Percentiles rank a stretch among this genome's conserved stretches.
Conservation (phyloP, 2,113 vertebrate species). For the Tringa solitaria region DNA sequence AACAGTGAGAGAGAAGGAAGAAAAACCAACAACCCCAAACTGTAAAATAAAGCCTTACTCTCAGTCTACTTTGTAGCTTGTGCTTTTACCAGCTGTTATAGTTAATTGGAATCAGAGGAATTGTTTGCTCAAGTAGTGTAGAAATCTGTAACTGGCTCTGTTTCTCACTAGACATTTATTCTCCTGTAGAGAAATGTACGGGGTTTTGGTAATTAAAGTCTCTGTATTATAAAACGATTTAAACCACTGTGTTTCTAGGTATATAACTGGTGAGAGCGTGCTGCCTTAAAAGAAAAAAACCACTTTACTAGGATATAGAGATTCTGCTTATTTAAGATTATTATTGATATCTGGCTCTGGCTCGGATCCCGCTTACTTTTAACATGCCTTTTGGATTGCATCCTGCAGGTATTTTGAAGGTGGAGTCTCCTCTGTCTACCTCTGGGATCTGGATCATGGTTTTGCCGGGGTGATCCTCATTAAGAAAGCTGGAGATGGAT, state of each 20-base stretch:
- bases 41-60: not conserved
- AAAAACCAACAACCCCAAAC: not conserved
- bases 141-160: not conserved
- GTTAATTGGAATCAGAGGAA: conserved; percentile 40
- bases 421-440: conserved; percentile 98
- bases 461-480: conserved; percentile 99
- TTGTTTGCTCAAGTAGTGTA: not conserved
- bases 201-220: not conserved
- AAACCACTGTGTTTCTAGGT: not conserved
- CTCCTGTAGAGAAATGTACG: not conserved
- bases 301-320: not conserved
- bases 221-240: not conserved
- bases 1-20: not conserved
- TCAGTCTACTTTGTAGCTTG: not conserved
- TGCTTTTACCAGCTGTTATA: not conserved
- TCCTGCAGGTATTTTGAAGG: conserved; percentile 95
- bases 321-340: not conserved
- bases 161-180: not conserved
- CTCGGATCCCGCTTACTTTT: not conserved
- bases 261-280: not conserved
- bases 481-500: conserved; percentile 98
- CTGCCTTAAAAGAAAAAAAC: not conserved
- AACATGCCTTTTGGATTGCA: not conserved
- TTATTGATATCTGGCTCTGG: not conserved
- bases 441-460: conserved; percentile 99